Evolutionary conservation across 2,888 invertebrate species (phyloP).

Genomic region (Dolichopus griseipennis): DNA sequence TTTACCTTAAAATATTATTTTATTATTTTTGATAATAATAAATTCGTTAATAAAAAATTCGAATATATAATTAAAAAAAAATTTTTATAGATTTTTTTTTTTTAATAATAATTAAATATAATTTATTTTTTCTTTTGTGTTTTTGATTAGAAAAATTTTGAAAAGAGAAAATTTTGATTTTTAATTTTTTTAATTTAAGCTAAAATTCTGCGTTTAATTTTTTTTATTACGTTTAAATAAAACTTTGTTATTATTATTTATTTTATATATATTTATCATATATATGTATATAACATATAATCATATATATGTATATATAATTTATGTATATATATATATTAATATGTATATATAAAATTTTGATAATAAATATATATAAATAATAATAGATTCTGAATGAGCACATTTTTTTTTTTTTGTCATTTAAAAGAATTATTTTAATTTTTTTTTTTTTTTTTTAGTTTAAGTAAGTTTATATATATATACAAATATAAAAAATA

Average conservation of each 20-base stretch:
- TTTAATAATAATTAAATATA: too few relatives aligned
- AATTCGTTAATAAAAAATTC: too few relatives aligned
- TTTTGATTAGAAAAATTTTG: conserved; percentile 5
- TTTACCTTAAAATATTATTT: conserved; percentile 7
- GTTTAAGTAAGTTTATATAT: neutral
- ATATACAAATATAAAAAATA: neutral
- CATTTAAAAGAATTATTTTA: neutral
- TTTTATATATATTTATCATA: conserved; percentile 1
- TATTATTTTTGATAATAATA: too few relatives aligned
- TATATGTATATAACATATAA: neutral
- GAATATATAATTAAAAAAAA: neutral
- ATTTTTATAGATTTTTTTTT: neutral
- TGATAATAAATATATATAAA: conserved; percentile 7
- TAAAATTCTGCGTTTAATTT: neutral
- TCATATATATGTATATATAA: neutral
- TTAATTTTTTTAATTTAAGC: neutral
- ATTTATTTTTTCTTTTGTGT: too few relatives aligned
- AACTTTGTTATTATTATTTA: neutral
- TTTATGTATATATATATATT: neutral
- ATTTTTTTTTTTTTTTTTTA: neutral
- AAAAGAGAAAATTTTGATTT: conserved; percentile 2
- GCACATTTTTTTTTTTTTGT: conserved; percentile 15
- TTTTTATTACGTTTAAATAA: neutral
- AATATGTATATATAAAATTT: neutral
- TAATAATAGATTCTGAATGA: conserved; percentile 22